phyloP scores from a whole-genome alignment of 1,140 invertebrate species.

The Chelonus insularis region DNA sequence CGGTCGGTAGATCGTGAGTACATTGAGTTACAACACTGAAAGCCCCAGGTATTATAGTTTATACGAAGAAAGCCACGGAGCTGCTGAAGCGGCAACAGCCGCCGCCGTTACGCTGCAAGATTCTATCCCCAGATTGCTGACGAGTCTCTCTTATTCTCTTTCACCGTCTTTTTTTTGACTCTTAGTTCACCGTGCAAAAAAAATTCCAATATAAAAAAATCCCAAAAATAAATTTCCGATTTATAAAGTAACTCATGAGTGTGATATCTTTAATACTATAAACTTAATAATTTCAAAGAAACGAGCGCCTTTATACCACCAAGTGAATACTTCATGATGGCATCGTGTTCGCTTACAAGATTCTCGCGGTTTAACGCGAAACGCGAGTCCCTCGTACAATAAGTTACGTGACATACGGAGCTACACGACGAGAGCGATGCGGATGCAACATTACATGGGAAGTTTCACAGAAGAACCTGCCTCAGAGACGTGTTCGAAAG shows the following conservation, averaged over 20 bases:
- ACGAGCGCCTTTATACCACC: neutral
- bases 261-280: too few species aligned
- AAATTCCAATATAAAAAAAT: too few species aligned
- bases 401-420: slow-evolving; percentile 19
- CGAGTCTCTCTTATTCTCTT: neutral
- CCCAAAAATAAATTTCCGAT: too few species aligned
- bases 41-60: slow-evolving; percentile 19
- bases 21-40: slow-evolving; percentile 41
- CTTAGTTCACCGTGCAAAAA: too few species aligned
- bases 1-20: slow-evolving; percentile 36
- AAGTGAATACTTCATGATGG: slow-evolving; percentile 12
- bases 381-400: slow-evolving; percentile 11
- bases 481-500: neutral
- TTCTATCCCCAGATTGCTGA: slow-evolving; percentile 33
- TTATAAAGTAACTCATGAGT: too few species aligned
- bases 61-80: slow-evolving; percentile 28
- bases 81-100: slow-evolving; percentile 24
- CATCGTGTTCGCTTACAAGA: slow-evolving; percentile 20
- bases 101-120: slow-evolving; percentile 37
- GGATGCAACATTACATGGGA: slow-evolving; percentile 15
- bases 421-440: slow-evolving; percentile 20
- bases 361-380: slow-evolving; percentile 16
- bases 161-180: neutral
- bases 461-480: slow-evolving; percentile 12
- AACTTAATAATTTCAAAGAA: too few species aligned